Evolutionary conservation across 1,140 invertebrate species (phyloP).

Genomic region (Sycobia sp.): DNA sequence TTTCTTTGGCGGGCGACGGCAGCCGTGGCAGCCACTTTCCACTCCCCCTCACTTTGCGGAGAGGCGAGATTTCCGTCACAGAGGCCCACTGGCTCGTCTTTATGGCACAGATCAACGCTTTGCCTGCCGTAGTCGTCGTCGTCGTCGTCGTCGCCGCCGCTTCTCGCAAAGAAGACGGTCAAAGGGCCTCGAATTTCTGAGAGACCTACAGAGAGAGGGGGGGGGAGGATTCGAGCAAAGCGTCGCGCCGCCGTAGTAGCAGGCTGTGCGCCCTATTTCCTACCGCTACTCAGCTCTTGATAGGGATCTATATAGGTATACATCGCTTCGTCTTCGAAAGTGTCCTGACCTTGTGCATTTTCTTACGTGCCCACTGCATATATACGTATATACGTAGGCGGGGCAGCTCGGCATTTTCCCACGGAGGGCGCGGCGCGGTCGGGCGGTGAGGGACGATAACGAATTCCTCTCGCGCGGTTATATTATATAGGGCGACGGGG

Average conservation of each 20-base stretch:
- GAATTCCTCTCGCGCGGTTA: background rate
- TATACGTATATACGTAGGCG: no score
- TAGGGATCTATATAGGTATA: background rate
- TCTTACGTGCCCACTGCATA: background rate
- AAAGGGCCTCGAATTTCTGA: constrained; percentile 27
- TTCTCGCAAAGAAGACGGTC: background rate
- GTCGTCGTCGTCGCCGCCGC: no score
- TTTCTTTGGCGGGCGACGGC: background rate
- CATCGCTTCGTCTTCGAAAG: background rate
- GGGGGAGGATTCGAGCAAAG: no score
- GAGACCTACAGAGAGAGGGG: no score
- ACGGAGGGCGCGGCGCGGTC: no score
- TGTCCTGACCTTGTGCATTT: constrained; percentile 13
- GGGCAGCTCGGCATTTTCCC: no score
- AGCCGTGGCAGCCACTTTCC: constrained; percentile 8
- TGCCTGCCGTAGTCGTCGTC: no score
- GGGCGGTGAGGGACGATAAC: no score
- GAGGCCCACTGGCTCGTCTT: background rate
- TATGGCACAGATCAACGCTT: background rate
- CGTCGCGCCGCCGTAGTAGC: no score
- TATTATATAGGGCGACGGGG: no score
- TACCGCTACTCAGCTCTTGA: no score
- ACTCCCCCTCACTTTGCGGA: no score
- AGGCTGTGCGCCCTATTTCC: constrained; percentile 2
- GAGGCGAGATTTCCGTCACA: background rate